These are phyloP conservation scores for Lasioglossum villosulum DNA, from an alignment of 2,888 invertebrate genomes.

Conservation along the genomic window DNA sequence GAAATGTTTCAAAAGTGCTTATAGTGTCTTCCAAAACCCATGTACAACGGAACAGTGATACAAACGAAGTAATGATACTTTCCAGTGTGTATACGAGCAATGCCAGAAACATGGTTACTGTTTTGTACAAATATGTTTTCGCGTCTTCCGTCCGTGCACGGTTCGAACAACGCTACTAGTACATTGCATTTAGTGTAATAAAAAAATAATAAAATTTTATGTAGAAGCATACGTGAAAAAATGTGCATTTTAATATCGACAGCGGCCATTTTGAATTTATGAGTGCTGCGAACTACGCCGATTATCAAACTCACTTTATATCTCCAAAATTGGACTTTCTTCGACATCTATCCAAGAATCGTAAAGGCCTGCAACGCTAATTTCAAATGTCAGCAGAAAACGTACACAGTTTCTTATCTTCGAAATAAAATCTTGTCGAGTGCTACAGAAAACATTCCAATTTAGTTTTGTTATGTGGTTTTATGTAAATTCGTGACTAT, in stretches of 20 bases:
- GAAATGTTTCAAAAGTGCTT: slow-evolving; percentile 52
- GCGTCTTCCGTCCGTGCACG: slow-evolving; percentile 49
- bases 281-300: slow-evolving; percentile 65
- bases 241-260: slow-evolving; percentile 61
- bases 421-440: slow-evolving; percentile 30
- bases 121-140: slow-evolving; percentile 52
- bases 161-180: slow-evolving; percentile 21
- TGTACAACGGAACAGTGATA: slow-evolving; percentile 37
- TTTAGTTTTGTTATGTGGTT: slow-evolving; percentile 32
- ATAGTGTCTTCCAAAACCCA: slow-evolving; percentile 45
- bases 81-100: slow-evolving; percentile 51
- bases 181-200: slow-evolving; percentile 44
- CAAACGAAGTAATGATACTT: slow-evolving; percentile 44
- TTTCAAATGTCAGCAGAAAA: slow-evolving; percentile 25
- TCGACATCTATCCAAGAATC: slow-evolving; percentile 24
- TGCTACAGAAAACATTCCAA: slow-evolving; percentile 37
- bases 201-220: slow-evolving; percentile 48
- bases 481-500: slow-evolving; percentile 5
- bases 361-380: neutral
- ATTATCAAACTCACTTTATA: slow-evolving; percentile 64
- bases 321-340: slow-evolving; percentile 62
- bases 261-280: slow-evolving; percentile 77
- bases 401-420: slow-evolving; percentile 3
- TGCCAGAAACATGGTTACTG: slow-evolving; percentile 46
- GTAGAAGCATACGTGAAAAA: slow-evolving; percentile 52